Evolutionary conservation across 2,113 vertebrate genomes (phyloP).

Genomic region (Campylomormyrus numenius): DNA sequence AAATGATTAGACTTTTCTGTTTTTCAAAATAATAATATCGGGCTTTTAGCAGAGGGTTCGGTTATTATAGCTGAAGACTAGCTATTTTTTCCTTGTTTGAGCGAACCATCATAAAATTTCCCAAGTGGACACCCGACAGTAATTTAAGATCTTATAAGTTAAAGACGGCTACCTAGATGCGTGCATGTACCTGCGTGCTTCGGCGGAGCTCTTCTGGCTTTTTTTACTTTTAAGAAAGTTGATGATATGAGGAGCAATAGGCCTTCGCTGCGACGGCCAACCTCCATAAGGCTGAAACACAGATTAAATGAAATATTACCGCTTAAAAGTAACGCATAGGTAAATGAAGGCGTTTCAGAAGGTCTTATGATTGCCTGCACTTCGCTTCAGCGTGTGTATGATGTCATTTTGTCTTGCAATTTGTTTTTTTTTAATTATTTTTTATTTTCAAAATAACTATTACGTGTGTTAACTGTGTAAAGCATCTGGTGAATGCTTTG

Average conservation of each 20-base stretch:
- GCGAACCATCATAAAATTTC: neutral
- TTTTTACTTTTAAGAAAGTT: conserved; percentile 1
- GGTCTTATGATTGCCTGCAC: neutral
- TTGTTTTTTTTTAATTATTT: neutral
- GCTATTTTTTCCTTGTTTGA: neutral
- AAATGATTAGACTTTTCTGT: neutral
- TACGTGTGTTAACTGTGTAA: neutral
- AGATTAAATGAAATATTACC: neutral
- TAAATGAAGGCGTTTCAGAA: neutral
- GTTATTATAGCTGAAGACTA: neutral
- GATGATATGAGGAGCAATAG: neutral
- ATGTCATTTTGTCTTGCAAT: neutral
- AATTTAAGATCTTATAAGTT: neutral
- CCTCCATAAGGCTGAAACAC: neutral
- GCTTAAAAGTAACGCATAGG: neutral
- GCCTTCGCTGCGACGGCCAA: neutral
- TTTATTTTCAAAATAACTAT: neutral
- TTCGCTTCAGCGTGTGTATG: neutral
- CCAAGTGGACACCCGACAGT: neutral
- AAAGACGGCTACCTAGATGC: neutral
- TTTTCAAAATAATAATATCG: neutral
- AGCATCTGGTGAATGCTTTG: neutral
- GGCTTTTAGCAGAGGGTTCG: neutral
- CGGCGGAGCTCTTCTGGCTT: neutral
- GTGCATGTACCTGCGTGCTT: too few relatives aligned